Evolutionary conservation across 2,113 vertebrate genomes (phyloP), one percentile per base, ranked within the genome.

Genomic region (Lampris megalopsis): DNA sequence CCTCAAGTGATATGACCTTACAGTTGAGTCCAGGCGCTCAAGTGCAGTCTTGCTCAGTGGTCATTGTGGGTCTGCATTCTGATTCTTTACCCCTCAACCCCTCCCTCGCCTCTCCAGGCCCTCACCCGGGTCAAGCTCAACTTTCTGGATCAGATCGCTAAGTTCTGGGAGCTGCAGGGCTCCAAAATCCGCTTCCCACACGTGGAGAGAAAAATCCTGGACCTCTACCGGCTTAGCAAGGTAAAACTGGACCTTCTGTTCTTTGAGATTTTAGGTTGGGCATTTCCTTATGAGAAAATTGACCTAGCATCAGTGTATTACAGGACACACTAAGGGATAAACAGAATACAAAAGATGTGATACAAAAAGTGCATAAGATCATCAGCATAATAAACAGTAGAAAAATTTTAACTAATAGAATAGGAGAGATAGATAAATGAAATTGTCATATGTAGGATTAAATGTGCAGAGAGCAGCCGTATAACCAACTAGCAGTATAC

Each of bases 101-200:
- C 43, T 36, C 53, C 47, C 0, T 0, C 1, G 0, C 59, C 43
- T 50, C 5, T 78, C 64, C 78, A 99, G 98, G 98, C 98, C 66
- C 96, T 98, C 92, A 99, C 98, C 75, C 95, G 98, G 86, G 96
- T 99, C 63, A 98, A 96, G 89, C 92, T 99, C 77, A 98, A 99
- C 90, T 99, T 99, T 84, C 87, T 99, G 92, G 98, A 99, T 94
- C 97, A 98, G 83, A 95, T 99, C 57, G 96, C 97, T 87, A 99
- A 98, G 90, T 99, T 99, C 87, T 99, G 98, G 98, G 97, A 99
- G 80, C 95, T 99, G 72, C 98, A 99, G 63, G 98, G 98, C 73
- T 99, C 96, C 62, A 97, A 95, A 77, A 91, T 99, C 63, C 96
- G 97, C 77, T 97, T 99, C 62, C 98, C 98, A 9, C 97, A 99